Conservation (phyloP, 1,140 invertebrate species). For the Trachelipus rathkii region DNA sequence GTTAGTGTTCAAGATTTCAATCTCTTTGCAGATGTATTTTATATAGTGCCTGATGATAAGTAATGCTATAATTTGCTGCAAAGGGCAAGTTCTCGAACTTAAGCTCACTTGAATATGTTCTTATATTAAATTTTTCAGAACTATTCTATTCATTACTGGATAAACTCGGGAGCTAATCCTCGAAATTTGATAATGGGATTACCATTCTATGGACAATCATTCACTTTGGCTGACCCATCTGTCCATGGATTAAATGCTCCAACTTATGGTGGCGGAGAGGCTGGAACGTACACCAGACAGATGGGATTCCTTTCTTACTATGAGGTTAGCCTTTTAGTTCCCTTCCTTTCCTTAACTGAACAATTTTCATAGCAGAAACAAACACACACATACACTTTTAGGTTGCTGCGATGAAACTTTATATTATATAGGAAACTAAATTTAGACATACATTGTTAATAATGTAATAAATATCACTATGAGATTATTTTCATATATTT, state of each 20-base stretch:
- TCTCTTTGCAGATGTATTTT: no score
- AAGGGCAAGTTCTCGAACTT: no score
- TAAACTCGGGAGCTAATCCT: constrained; percentile 56
- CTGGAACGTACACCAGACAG: constrained; percentile 71
- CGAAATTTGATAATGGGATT: constrained; percentile 62
- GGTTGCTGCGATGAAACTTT: no score
- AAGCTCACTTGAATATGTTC: no score
- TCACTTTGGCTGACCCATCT: constrained; percentile 55
- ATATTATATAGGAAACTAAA: background rate
- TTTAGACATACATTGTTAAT: background rate
- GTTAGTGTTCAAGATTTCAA: background rate
- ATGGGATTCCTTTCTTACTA: constrained; percentile 77
- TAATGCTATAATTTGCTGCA: no score
- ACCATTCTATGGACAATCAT: constrained; percentile 62
- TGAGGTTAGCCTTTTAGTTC: constrained; percentile 57
- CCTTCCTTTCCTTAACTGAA: no score
- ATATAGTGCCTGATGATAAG: no score
- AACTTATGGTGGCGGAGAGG: constrained; percentile 57
- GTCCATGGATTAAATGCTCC: constrained; percentile 57
- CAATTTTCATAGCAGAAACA: no score
- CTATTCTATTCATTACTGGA: constrained; percentile 60
- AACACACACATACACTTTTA: no score
- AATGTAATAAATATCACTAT: no score
- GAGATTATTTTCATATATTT: no score
- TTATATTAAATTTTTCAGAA: constrained; percentile 51